Evolutionary conservation across 2,797 vertebrate genomes (phyloP).

Genomic region (Mus minutoides): DNA sequence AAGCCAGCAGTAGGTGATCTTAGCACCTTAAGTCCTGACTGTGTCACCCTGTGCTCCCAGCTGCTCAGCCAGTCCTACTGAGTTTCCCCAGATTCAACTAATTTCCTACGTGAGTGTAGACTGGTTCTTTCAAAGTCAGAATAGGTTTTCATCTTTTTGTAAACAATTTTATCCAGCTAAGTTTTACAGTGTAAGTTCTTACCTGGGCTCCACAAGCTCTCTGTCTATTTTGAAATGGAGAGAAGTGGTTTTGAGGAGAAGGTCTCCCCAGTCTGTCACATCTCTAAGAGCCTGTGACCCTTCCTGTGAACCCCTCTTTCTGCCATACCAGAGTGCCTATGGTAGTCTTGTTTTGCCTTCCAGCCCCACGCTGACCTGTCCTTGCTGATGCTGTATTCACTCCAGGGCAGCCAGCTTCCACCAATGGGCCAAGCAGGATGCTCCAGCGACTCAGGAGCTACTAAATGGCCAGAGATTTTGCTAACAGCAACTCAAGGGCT

Average conservation of each 20-base stretch:
- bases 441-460: not conserved
- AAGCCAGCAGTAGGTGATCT: not conserved
- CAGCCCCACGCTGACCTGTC: too few species aligned
- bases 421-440: not conserved
- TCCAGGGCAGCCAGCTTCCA: not conserved
- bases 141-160: not conserved
- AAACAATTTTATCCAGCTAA: not conserved
- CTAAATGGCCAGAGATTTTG: not conserved
- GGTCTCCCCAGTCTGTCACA: not conserved
- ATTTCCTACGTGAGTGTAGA: not conserved
- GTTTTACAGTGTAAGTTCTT: not conserved
- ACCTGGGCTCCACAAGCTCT: not conserved
- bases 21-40: fast-evolving
- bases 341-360: not conserved
- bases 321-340: not conserved
- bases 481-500: not conserved
- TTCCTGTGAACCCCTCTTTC: not conserved
- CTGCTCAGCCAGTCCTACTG: not conserved
- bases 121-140: not conserved
- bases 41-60: not conserved
- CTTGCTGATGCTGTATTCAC: not conserved
- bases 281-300: not conserved
- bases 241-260: not conserved
- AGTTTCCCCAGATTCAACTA: not conserved
- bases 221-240: not conserved